Conservation (phyloP, 2,888 invertebrate species). For the Tipula helvola region DNA sequence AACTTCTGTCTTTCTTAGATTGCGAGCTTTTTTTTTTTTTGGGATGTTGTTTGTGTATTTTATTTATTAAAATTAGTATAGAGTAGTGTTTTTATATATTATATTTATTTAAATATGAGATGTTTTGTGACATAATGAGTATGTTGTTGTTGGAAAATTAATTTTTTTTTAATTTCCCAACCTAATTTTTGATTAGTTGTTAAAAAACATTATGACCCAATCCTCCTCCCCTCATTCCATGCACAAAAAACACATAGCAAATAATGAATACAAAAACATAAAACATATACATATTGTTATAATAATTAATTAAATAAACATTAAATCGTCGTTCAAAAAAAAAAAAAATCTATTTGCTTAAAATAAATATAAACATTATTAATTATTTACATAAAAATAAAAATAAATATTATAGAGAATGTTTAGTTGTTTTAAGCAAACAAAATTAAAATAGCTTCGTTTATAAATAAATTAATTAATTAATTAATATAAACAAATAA, state of each 20-base stretch:
- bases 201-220: neutral
- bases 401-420: neutral
- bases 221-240: neutral
- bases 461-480: neutral
- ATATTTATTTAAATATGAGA: neutral
- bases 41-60: neutral
- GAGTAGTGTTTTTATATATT: neutral
- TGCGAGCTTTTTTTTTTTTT: conserved; percentile 16
- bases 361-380: neutral
- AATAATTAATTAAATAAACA: neutral
- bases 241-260: neutral
- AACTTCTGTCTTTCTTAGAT: conserved; percentile 17
- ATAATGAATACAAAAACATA: neutral
- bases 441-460: neutral
- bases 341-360: neutral
- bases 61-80: neutral
- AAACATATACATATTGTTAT: neutral
- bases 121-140: neutral
- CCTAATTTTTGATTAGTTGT: neutral
- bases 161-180: neutral
- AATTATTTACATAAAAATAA: neutral
- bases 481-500: neutral
- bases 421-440: neutral
- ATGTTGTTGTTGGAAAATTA: neutral
- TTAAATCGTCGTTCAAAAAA: neutral